Conservation (phyloP, 2,113 vertebrate species). For the Baryphthengus martii region DNA sequence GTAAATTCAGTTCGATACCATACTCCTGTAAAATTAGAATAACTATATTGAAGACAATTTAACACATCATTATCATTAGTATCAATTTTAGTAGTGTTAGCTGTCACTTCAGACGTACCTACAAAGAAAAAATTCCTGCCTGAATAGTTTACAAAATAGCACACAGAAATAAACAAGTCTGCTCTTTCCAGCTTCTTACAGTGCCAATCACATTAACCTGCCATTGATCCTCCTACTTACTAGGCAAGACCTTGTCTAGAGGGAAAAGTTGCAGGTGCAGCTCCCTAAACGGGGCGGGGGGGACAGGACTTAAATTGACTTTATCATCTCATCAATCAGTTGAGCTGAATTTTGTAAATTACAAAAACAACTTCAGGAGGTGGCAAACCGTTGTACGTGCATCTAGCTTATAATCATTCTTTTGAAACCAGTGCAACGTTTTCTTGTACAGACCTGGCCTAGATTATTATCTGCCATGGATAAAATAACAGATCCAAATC, state of each 20-base stretch:
- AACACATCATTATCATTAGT: constrained; percentile 15
- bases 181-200: neutral
- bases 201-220: constrained; percentile 43
- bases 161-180: neutral
- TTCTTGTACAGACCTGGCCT: constrained; percentile 9
- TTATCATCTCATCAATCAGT: constrained; percentile 60
- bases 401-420: constrained; percentile 24
- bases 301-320: constrained; percentile 58
- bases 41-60: constrained; percentile 30
- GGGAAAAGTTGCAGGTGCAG: constrained; percentile 42
- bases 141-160: constrained; percentile 21
- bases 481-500: constrained; percentile 15
- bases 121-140: neutral
- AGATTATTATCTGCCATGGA: constrained; percentile 42
- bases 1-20: neutral
- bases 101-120: neutral
- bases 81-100: constrained; percentile 20
- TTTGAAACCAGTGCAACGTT: neutral
- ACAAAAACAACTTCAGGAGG: constrained; percentile 51
- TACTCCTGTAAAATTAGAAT: neutral
- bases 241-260: constrained; percentile 48
- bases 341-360: constrained; percentile 54
- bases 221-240: constrained; percentile 58
- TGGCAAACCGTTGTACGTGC: constrained; percentile 41
- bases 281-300: constrained; percentile 29